A percentile compares a stretch with the other conserved stretches of the same genome.
These are phyloP conservation scores for Dryoscopus gambensis DNA, from an alignment of 2,113 vertebrate genomes.

Conservation along the genomic window DNA sequence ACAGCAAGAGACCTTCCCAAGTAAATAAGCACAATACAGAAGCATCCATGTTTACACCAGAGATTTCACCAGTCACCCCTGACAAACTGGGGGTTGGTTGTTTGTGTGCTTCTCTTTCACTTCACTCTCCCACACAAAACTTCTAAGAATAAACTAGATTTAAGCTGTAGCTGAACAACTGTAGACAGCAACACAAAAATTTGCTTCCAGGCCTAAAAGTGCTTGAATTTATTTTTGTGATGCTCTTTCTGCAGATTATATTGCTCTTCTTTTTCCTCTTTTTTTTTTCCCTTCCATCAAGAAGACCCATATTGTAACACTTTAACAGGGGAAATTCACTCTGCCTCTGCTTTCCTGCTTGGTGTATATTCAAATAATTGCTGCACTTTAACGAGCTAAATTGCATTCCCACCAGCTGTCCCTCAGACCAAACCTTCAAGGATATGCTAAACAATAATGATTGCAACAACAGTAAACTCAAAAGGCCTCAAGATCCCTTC, in stretches of 20 bases:
- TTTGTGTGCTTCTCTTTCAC: background rate
- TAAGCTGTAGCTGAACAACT: background rate
- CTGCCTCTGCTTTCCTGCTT: constrained; percentile 17
- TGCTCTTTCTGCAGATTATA: background rate
- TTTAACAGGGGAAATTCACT: constrained; percentile 25
- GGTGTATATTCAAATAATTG: constrained; percentile 57
- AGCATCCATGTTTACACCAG: background rate
- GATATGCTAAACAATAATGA: constrained; percentile 47
- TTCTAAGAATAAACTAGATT: background rate
- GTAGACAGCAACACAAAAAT: background rate
- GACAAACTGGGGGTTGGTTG: background rate
- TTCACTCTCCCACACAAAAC: background rate
- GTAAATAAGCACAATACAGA: background rate
- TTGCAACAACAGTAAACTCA: constrained; percentile 27
- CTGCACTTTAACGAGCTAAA: constrained; percentile 54
- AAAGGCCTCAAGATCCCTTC: constrained; percentile 41
- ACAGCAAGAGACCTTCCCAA: background rate
- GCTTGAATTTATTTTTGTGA: background rate
- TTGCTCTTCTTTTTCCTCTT: background rate
- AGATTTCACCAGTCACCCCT: background rate
- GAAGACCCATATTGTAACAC: constrained; percentile 19
- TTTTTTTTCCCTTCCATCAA: background rate
- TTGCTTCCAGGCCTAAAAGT: background rate
- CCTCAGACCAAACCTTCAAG: constrained; percentile 44
- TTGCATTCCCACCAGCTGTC: constrained; percentile 46